These are phyloP conservation scores for Athalia rosae DNA, from an alignment of 2,888 invertebrate species.

Conservation along the genomic window DNA sequence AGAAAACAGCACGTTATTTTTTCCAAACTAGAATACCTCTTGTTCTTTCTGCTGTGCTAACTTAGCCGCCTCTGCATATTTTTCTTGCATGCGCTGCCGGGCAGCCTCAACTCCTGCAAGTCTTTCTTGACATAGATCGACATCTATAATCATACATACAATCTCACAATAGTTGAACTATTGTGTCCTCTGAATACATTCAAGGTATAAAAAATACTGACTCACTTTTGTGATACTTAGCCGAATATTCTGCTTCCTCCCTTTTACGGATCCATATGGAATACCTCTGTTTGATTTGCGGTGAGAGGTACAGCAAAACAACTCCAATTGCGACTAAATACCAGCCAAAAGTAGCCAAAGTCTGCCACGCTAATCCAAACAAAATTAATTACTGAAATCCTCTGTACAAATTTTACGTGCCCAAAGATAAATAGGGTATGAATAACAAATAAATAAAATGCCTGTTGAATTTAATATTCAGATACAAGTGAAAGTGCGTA, in stretches of 20 bases:
- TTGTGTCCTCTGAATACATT: neutral
- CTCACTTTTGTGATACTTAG: slow-evolving; percentile 74
- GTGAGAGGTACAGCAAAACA: slow-evolving; percentile 65
- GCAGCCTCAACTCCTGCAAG: slow-evolving; percentile 69
- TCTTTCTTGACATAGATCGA: slow-evolving; percentile 70
- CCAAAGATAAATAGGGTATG: neutral
- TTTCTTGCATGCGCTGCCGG: slow-evolving; percentile 72
- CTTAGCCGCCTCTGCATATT: slow-evolving; percentile 68
- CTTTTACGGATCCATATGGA: slow-evolving; percentile 65
- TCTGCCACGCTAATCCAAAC: slow-evolving; percentile 57
- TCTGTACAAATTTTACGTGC: neutral
- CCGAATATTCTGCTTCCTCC: slow-evolving; percentile 71
- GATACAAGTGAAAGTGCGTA: neutral
- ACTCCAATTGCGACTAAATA: slow-evolving; percentile 65
- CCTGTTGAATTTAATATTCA: neutral
- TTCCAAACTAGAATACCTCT: slow-evolving; percentile 63
- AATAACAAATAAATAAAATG: neutral
- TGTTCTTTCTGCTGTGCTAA: slow-evolving; percentile 67
- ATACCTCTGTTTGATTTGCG: slow-evolving; percentile 67
- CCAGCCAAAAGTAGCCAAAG: slow-evolving; percentile 70
- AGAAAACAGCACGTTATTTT: slow-evolving; percentile 13
- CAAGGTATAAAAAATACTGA: neutral
- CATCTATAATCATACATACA: slow-evolving; percentile 65
- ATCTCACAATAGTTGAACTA: neutral
- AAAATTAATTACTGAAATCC: neutral